These are phyloP conservation scores for Dasypolia templi DNA, from an alignment of 2,888 invertebrate genomes.

Conservation along the genomic window DNA sequence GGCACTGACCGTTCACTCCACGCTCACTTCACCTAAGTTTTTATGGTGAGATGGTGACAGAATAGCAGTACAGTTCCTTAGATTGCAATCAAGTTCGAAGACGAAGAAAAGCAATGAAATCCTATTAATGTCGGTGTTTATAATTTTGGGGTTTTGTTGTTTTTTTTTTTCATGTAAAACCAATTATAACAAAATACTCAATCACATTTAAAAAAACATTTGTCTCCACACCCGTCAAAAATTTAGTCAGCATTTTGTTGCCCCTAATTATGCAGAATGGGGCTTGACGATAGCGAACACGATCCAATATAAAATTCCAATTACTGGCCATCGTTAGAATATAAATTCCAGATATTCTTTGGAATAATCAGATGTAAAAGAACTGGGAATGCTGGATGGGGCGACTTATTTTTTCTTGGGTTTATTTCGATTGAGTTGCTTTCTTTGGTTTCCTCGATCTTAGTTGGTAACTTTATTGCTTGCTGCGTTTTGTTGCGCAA, in stretches of 20 bases:
- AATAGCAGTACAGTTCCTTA: too few species aligned
- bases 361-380: constrained; percentile 71
- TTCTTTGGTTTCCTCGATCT: neutral
- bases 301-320: constrained; percentile 77
- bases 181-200: neutral
- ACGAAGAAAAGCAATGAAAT: too few species aligned
- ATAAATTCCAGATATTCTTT: constrained; percentile 79
- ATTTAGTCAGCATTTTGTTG: constrained; percentile 39
- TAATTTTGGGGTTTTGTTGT: too few species aligned
- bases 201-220: neutral
- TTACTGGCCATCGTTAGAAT: constrained; percentile 79
- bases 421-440: neutral
- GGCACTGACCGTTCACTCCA: too few species aligned
- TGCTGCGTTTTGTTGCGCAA: too few species aligned
- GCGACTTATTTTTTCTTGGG: constrained; percentile 1
- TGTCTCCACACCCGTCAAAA: constrained; percentile 9
- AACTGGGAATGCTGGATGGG: constrained; percentile 65
- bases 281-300: constrained; percentile 58
- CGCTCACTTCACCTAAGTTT: too few species aligned
- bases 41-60: too few species aligned
- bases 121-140: too few species aligned
- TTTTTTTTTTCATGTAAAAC: too few species aligned
- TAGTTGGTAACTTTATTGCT: neutral
- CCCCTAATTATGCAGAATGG: constrained; percentile 67
- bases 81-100: too few species aligned